Percentiles rank a stretch among this genome's conserved stretches.
phyloP scores from a whole-genome alignment of 1,140 invertebrate genomes.

The Lepidotrigona ventralis region DNA sequence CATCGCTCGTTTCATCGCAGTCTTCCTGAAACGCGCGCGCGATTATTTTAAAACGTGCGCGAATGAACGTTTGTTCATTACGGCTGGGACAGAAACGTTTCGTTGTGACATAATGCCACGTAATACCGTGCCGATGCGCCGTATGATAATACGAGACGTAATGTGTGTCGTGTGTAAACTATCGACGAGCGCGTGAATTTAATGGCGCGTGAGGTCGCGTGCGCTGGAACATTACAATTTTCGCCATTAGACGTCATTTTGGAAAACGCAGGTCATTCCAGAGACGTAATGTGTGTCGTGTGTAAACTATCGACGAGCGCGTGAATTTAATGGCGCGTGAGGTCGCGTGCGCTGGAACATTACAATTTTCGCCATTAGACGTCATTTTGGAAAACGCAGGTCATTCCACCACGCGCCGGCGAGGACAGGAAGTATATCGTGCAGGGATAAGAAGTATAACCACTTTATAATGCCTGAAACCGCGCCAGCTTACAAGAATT shows the following conservation, averaged over 20 bases:
- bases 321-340: slow-evolving; percentile 29
- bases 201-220: slow-evolving; percentile 32
- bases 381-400: slow-evolving; percentile 28
- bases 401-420: background rate
- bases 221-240: slow-evolving; percentile 18
- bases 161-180: slow-evolving; percentile 29
- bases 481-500: background rate
- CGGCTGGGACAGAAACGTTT: slow-evolving; percentile 7
- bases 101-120: background rate
- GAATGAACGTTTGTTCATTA: slow-evolving; percentile 20
- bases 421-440: background rate
- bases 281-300: slow-evolving; percentile 14
- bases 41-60: slow-evolving; percentile 3
- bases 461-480: background rate
- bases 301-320: slow-evolving; percentile 29
- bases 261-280: slow-evolving; percentile 6
- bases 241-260: slow-evolving; percentile 32
- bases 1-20: background rate
- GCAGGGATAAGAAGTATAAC: background rate
- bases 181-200: slow-evolving; percentile 12
- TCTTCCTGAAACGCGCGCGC: background rate
- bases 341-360: slow-evolving; percentile 14
- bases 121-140: background rate
- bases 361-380: slow-evolving; percentile 30
- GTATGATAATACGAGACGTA: slow-evolving; percentile 9